phyloP scores from a whole-genome alignment of 2,888 invertebrate genomes.

The Chromoteleia sp. region DNA sequence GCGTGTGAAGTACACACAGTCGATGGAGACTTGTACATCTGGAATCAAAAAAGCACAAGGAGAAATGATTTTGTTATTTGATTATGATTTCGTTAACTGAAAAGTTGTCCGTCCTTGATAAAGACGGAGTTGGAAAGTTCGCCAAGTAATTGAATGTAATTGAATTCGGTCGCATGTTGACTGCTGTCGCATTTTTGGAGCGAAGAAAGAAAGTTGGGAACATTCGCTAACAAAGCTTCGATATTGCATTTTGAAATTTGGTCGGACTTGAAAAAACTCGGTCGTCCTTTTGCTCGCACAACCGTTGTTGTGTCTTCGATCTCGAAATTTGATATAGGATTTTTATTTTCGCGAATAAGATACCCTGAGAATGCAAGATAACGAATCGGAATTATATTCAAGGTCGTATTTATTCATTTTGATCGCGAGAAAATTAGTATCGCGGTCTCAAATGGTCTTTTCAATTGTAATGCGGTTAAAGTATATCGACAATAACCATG shows the following conservation, averaged over 20 bases:
- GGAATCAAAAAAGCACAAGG: slow-evolving; percentile 64
- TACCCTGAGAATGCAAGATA: slow-evolving; percentile 10
- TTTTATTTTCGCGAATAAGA: slow-evolving; percentile 10
- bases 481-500: too few relatives aligned
- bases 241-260: neutral
- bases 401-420: slow-evolving; percentile 11
- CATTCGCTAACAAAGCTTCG: neutral
- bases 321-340: too few relatives aligned
- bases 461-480: too few relatives aligned
- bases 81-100: neutral
- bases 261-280: neutral
- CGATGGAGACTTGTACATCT: slow-evolving; percentile 79
- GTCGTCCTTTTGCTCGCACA: too few relatives aligned
- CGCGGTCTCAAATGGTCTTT: too few relatives aligned
- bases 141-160: neutral
- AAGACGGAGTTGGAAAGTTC: neutral
- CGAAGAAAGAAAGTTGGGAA: neutral
- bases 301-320: too few relatives aligned
- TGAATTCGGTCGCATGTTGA: neutral
- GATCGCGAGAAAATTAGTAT: neutral
- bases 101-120: slow-evolving; percentile 2
- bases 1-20: slow-evolving; percentile 74
- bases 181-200: neutral
- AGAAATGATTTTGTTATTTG: neutral
- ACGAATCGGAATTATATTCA: slow-evolving; percentile 18